Evolutionary conservation across 2,797 vertebrate genomes (phyloP).

Genomic region (Cryptoprocta ferox): DNA sequence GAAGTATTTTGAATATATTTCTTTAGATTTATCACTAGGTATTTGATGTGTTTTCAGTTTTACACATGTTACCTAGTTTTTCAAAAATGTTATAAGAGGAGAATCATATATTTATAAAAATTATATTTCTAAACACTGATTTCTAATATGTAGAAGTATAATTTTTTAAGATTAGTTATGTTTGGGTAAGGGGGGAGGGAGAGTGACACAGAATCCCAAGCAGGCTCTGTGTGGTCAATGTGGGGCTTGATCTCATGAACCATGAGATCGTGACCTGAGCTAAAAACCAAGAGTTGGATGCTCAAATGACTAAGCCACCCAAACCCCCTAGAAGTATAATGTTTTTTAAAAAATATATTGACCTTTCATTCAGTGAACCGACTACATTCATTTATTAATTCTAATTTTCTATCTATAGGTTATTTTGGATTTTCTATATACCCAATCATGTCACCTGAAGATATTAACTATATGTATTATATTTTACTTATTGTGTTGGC

Average conservation of each 20-base stretch:
- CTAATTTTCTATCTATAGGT: not conserved
- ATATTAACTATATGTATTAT: not conserved
- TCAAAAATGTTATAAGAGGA: not conserved
- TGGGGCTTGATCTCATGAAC: no score
- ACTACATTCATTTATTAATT: not conserved
- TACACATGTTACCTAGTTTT: not conserved
- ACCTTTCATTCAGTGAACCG: not conserved
- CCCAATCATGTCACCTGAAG: not conserved
- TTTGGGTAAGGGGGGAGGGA: no score
- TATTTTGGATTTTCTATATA: not conserved
- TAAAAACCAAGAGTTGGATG: no score
- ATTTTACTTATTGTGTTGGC: not conserved
- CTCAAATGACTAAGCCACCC: no score
- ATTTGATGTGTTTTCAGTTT: not conserved
- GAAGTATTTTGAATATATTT: not conserved
- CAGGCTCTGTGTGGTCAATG: no score
- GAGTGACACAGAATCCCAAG: no score
- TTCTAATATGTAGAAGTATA: not conserved
- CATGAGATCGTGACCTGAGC: no score
- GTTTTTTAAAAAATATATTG: not conserved
- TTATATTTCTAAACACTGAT: no score
- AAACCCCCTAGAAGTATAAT: no score
- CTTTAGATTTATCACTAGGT: not conserved
- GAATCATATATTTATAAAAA: not conserved
- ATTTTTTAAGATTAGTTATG: no score